phyloP scores from a whole-genome alignment of 2,888 invertebrate species.

The Automeris io region DNA sequence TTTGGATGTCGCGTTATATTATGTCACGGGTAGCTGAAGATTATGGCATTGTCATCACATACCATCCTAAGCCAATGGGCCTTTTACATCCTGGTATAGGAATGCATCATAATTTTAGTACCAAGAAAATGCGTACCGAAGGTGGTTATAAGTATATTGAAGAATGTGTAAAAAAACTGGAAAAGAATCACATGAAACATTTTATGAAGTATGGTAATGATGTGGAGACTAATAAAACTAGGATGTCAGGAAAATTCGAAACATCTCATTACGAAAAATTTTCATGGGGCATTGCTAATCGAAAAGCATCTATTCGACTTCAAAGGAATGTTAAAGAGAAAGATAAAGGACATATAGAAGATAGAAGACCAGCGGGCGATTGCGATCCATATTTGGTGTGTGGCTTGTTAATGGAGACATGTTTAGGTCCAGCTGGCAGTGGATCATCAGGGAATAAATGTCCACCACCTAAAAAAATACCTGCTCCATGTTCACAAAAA shows the following conservation, averaged over 20 bases:
- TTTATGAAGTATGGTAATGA: constrained; percentile 94
- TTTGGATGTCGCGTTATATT: constrained; percentile 91
- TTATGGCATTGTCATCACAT: constrained; percentile 83
- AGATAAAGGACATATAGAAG: constrained; percentile 95
- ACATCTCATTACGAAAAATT: constrained; percentile 97
- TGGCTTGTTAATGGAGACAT: constrained; percentile 70
- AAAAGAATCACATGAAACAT: constrained; percentile 92
- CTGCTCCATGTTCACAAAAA: background rate
- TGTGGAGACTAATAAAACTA: constrained; percentile 94
- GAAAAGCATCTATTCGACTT: constrained; percentile 94
- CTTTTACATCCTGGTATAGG: constrained; percentile 92
- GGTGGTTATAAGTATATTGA: constrained; percentile 87
- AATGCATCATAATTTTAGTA: constrained; percentile 94
- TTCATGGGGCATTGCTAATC: constrained; percentile 91
- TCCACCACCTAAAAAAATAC: constrained; percentile 2
- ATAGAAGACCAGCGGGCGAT: constrained; percentile 93
- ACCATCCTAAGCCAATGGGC: constrained; percentile 86
- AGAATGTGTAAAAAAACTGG: constrained; percentile 92
- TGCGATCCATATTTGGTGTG: constrained; percentile 87
- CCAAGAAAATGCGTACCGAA: constrained; percentile 87
- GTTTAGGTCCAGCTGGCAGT: constrained; percentile 31
- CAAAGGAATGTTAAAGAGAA: constrained; percentile 92
- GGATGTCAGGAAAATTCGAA: constrained; percentile 95
- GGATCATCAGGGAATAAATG: constrained; percentile 6
- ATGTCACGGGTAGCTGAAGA: constrained; percentile 91